phyloP scores from a whole-genome alignment of 2,797 vertebrate species.

The Orientallactaga sibirica region DNA sequence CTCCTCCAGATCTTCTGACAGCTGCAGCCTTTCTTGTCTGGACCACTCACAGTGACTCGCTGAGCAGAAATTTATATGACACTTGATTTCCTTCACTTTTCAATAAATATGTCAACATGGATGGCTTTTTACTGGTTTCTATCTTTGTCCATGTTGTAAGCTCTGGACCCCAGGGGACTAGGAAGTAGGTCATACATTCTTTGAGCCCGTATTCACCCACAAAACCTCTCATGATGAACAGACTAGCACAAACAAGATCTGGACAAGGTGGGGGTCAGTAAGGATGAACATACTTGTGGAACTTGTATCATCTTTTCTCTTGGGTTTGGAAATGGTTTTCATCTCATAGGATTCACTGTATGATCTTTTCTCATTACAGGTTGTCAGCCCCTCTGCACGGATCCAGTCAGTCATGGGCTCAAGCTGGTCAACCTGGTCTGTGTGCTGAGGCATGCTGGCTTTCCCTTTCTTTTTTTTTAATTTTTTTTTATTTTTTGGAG shows the following conservation, averaged over 20 bases:
- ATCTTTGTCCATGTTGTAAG: background rate
- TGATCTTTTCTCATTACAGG: background rate
- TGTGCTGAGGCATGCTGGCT: too few species aligned
- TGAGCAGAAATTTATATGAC: background rate
- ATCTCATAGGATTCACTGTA: background rate
- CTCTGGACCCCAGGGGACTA: background rate
- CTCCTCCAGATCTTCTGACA: background rate
- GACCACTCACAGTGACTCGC: background rate
- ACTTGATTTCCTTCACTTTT: conserved; percentile 15
- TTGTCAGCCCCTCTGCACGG: background rate
- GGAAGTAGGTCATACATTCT: background rate
- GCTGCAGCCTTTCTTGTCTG: background rate
- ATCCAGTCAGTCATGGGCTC: background rate
- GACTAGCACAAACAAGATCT: background rate
- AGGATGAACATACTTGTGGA: background rate
- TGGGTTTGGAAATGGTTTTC: background rate
- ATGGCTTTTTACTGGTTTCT: background rate
- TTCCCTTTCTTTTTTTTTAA: background rate
- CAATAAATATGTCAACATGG: background rate
- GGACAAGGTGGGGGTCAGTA: background rate
- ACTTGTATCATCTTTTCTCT: background rate
- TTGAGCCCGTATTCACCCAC: background rate
- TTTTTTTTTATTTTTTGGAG: too few species aligned
- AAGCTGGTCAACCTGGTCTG: background rate
- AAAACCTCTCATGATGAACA: background rate